Base-by-base conservation (phyloP, 2,113 vertebrate genomes). In the Cyprinodon brontotheroides region DNA sequence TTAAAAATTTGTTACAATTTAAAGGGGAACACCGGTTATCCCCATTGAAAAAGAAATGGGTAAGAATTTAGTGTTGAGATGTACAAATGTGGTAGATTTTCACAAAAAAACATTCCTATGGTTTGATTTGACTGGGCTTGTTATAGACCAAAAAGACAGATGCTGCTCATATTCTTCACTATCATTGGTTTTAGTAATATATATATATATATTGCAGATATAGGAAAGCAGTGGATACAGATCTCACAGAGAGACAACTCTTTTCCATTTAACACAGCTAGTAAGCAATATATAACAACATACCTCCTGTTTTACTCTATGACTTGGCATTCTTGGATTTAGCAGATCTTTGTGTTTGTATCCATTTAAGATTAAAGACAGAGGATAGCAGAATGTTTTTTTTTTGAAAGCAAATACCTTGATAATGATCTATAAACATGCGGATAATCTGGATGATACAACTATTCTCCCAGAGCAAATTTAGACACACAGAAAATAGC, bases 381-480 rank as follows among this genome's bases (percentile, higher is more conserved):
- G 29, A 8, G 20, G 41, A 63, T 6, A 57, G 22, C 22, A 65
- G 0, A 36, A 47, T 72, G 83, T 70, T 53, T 67, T 8, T 60
- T 7, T 61, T 39, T 83, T 75, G 68, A 59, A 50, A 65, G 41
- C 50, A 74, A 80, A 76, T 74, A 29, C 80, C 65, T 13, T 0
- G 74, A 78, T 78, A 70, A 48, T 20, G 20, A 85, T 85, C 70
- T 69, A 20, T 67, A 77, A 75, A 66, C 38, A 61, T 1, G 63
- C 29, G 29, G 29, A 29, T 29, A 29, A 11, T 57, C 8, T 57
- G 50, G 22, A n/a, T 4, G 47, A 79, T 53, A 53, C 45, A 79
- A 67, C 45, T 40, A 86, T 81, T n/a, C 62, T 41, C 39, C 38
- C 63, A 80, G 80, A 87, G 81, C 82, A 77, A 20, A 78, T 83